phyloP scores from a whole-genome alignment of 2,888 invertebrate species.

The Caenorhabditis sp. region DNA sequence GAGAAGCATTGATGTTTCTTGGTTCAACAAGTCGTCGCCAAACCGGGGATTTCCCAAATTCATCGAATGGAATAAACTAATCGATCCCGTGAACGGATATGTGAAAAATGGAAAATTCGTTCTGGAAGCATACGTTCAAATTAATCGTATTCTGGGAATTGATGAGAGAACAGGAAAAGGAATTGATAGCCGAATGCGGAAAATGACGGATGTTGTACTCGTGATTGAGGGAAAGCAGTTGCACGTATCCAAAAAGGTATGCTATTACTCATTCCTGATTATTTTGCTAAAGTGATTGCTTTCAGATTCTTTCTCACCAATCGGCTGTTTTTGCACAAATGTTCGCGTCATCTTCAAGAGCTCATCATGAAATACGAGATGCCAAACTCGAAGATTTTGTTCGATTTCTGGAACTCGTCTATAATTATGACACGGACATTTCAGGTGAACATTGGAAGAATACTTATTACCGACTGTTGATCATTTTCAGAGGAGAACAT shows the following conservation, averaged over 20 bases:
- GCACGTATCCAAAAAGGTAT: neutral
- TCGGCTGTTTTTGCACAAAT: neutral
- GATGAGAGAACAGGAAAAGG: neutral
- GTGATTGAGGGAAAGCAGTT: neutral
- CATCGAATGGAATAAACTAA: neutral
- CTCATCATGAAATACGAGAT: neutral
- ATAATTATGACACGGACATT: neutral
- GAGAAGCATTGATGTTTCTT: neutral
- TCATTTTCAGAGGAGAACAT: neutral
- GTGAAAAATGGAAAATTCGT: neutral
- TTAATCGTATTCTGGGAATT: neutral
- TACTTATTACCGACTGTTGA: too few relatives aligned
- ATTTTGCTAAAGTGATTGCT: too few relatives aligned
- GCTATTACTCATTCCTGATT: neutral
- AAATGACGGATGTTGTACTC: neutral
- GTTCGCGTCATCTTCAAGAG: neutral
- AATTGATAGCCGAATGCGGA: neutral
- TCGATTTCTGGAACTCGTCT: neutral
- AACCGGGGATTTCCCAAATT: neutral
- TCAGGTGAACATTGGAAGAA: neutral
- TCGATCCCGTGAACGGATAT: neutral
- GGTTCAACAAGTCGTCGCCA: neutral
- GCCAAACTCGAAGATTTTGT: neutral
- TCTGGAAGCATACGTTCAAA: neutral
- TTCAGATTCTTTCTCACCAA: neutral